Percentiles rank a stretch among this genome's conserved stretches.
These are phyloP conservation scores for Betta splendens DNA, from an alignment of 2,797 vertebrate species.

Conservation along the genomic window DNA sequence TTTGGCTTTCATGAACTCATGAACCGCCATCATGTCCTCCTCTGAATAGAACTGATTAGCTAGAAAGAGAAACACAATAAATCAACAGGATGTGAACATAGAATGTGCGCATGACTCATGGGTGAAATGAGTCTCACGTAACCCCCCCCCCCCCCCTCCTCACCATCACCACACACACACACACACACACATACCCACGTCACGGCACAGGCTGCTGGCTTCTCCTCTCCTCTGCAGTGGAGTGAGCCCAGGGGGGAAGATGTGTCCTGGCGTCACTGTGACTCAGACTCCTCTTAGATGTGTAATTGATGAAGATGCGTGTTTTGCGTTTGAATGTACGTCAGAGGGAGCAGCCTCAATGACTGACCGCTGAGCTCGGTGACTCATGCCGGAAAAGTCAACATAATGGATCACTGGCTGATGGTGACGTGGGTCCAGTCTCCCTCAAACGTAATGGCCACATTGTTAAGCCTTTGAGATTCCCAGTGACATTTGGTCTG, in stretches of 20 bases:
- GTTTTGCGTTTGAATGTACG: slow-evolving; percentile 25
- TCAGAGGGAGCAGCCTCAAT: slow-evolving; percentile 65
- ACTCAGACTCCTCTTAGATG: slow-evolving; percentile 50
- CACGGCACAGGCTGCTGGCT: slow-evolving; percentile 24
- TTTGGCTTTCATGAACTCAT: slow-evolving; percentile 31
- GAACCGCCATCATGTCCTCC: slow-evolving; percentile 37
- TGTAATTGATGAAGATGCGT: slow-evolving; percentile 36
- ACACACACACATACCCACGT: slow-evolving; percentile 36
- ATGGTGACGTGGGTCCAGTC: slow-evolving; percentile 41
- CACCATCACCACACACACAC: too few species aligned
- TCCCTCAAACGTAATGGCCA: not conserved
- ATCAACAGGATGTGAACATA: slow-evolving; percentile 24
- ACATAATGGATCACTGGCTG: slow-evolving; percentile 32
- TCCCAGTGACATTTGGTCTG: not conserved
- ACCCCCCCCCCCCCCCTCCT: not conserved
- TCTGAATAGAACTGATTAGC: slow-evolving; percentile 12
- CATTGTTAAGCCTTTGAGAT: slow-evolving; percentile 1
- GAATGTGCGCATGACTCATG: slow-evolving; percentile 54
- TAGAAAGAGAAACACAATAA: slow-evolving; percentile 10
- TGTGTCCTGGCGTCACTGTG: slow-evolving; percentile 45
- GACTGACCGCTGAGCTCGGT: slow-evolving; percentile 34
- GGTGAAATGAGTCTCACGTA: slow-evolving; percentile 36
- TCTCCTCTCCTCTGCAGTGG: slow-evolving; percentile 27
- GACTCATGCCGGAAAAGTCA: slow-evolving; percentile 63
- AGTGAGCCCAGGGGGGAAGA: slow-evolving; percentile 10